A percentile compares a stretch with the other conserved stretches of the same genome.
These are phyloP conservation scores for Etheostoma cragini DNA, from an alignment of 2,113 vertebrate genomes.

Conservation along the genomic window DNA sequence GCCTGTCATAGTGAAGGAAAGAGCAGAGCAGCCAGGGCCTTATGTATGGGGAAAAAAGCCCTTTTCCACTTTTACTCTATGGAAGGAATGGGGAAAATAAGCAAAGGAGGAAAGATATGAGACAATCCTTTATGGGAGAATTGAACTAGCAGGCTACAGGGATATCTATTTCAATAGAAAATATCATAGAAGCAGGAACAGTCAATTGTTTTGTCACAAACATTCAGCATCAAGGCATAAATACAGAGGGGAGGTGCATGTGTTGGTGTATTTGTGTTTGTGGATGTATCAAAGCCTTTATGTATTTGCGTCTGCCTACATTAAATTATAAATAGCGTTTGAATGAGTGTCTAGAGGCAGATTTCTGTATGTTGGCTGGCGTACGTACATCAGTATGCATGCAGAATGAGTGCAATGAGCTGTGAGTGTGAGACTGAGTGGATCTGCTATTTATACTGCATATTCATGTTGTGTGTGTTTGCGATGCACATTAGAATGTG, in stretches of 20 bases:
- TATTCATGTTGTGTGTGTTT: constrained; percentile 65
- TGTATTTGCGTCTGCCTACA: constrained; percentile 65
- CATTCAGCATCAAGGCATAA: constrained; percentile 68
- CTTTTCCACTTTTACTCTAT: constrained; percentile 40
- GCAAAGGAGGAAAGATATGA: constrained; percentile 52
- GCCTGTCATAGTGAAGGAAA: constrained; percentile 44
- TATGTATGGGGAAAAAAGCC: constrained; percentile 52
- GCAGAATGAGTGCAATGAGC: constrained; percentile 75
- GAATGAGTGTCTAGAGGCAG: constrained; percentile 77
- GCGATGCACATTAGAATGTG: constrained; percentile 38
- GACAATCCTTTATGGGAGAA: constrained; percentile 49
- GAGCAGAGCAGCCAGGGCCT: constrained; percentile 51
- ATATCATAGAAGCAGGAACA: constrained; percentile 71
- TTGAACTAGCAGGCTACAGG: constrained; percentile 62
- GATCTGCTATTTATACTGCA: constrained; percentile 66
- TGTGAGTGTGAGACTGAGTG: constrained; percentile 67
- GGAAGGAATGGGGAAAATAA: constrained; percentile 38
- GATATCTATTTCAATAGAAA: constrained; percentile 72
- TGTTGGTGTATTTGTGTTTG: constrained; percentile 47
- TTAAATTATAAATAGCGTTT: constrained; percentile 72
- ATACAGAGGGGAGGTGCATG: constrained; percentile 54
- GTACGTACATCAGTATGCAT: constrained; percentile 69
- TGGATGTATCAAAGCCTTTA: constrained; percentile 55
- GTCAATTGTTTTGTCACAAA: constrained; percentile 77
- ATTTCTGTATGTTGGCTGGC: constrained; percentile 63